Base-by-base conservation (phyloP, 2,113 vertebrate genomes). In the Loxodonta africana region DNA sequence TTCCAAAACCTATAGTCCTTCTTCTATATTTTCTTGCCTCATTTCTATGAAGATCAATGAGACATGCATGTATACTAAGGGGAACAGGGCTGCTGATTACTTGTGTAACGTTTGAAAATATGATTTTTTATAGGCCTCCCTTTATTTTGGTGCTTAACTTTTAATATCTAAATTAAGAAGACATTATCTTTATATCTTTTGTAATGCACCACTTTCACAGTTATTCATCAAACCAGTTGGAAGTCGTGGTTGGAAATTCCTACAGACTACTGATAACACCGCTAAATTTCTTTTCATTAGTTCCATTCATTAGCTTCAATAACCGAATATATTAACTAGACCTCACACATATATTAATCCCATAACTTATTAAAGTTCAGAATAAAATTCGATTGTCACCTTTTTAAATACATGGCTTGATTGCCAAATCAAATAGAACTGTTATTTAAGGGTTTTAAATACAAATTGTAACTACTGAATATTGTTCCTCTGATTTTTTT, bases 241-340 rank as follows among this genome's bases (percentile, higher is more conserved):
- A 97, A 96, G 77, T 92, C 46, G 0, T 95, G 65, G 80, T 48
- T 97, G 65, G 81, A 95, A 97, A 93, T 95, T 97, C 60, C 93
- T 80, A 92, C 91, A 96, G 91, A 90, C 76, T 65, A 25, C 67
- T 91, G 83, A 89, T 91, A 93, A 95, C 0, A 0, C 63, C 92
- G 62, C 73, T 95, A 93, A 96, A 96, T 90, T 96, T 95, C 81
- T 95, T 93, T 96, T 96, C 95, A 97, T 97, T 98, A 97, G 95
- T 97, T 98, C 95, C 94, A 92, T 90, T 97, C 98, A 97, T 96
- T 98, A 97, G 87, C 89, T 97, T 97, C 87, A 90, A 90, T 97
- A 97, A 98, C 82, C 92, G 87, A 96, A 88, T 95, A 94, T 93
- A 94, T 96, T 98, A 97, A 78, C 80, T 90, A 96, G 95, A 82